Percentiles rank a stretch among this genome's conserved stretches.
Evolutionary conservation across 1,140 invertebrate species (phyloP).

Genomic region (Lordiphosa stackelbergi): DNA sequence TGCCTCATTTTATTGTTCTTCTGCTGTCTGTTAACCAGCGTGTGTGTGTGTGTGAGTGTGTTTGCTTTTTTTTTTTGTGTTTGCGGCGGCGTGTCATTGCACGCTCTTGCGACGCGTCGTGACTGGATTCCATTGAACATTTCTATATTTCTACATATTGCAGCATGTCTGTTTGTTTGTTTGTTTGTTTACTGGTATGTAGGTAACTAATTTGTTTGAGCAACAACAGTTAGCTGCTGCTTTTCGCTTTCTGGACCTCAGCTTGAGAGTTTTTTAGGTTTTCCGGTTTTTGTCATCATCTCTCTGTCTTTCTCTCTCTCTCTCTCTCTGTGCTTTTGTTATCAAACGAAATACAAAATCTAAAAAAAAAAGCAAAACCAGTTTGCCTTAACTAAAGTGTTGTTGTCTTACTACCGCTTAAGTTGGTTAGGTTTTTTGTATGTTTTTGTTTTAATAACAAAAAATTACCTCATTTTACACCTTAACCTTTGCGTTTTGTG

Average conservation of each 20-base stretch:
- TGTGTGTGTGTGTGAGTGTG: constrained; percentile 34
- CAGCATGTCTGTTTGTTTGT: not conserved
- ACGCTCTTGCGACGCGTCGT: constrained; percentile 20
- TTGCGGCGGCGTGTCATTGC: constrained; percentile 26
- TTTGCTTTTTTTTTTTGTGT: constrained; percentile 40
- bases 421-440: constrained; percentile 6
- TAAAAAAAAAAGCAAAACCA: constrained; percentile 33
- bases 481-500: constrained; percentile 30
- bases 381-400: constrained; percentile 39
- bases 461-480: constrained; percentile 73
- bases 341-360: not conserved
- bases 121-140: constrained; percentile 48
- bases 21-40: constrained; percentile 2
- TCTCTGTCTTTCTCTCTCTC: not conserved
- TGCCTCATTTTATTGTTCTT: constrained; percentile 2
- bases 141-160: constrained; percentile 24
- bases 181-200: constrained; percentile 12
- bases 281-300: constrained; percentile 34
- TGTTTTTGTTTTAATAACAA: constrained; percentile 42
- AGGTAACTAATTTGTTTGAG: constrained; percentile 24
- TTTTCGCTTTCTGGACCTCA: constrained; percentile 42
- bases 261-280: constrained; percentile 19
- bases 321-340: constrained; percentile 10
- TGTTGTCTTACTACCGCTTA: constrained; percentile 10
- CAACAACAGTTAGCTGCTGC: constrained; percentile 38